Conservation (phyloP, 2,888 invertebrate genomes). For the Uropetala carovei region DNA sequence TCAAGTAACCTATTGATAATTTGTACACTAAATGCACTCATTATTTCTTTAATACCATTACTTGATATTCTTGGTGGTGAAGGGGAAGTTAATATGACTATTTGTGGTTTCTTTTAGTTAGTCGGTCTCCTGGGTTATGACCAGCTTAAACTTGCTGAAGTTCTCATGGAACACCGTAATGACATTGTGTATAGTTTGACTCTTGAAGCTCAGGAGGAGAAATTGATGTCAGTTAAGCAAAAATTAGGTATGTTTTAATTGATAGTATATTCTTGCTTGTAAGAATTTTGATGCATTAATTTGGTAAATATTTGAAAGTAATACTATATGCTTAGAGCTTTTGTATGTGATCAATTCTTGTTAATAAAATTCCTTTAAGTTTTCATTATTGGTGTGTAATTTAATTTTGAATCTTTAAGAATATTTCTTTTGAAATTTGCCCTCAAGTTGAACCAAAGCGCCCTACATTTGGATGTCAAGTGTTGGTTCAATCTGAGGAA, state of each 20-base stretch:
- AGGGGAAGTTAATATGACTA: too few relatives aligned
- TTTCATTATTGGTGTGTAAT: conserved; percentile 72
- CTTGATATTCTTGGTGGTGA: too few relatives aligned
- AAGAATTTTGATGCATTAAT: conserved; percentile 60
- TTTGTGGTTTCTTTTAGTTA: conserved; percentile 74
- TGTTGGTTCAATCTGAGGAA: conserved; percentile 89
- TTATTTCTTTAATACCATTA: neutral
- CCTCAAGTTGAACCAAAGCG: conserved; percentile 69
- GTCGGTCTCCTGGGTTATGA: conserved; percentile 94
- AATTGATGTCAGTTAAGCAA: conserved; percentile 68
- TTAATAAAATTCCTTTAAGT: conserved; percentile 64
- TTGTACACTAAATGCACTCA: neutral
- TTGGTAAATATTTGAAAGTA: neutral
- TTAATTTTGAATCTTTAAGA: conserved; percentile 50
- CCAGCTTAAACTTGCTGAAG: conserved; percentile 84
- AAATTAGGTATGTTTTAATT: conserved; percentile 66
- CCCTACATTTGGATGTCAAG: conserved; percentile 87
- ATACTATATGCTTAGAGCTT: conserved; percentile 65
- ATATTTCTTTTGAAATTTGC: conserved; percentile 1
- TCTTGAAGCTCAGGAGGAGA: conserved; percentile 71
- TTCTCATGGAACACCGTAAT: conserved; percentile 81
- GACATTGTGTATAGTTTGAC: conserved; percentile 72
- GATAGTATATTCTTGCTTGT: conserved; percentile 64
- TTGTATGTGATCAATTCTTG: conserved; percentile 65
- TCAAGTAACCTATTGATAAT: neutral